Percentiles rank a stretch among this genome's conserved stretches.
Conservation (phyloP, 2,888 invertebrate species). For the Imbricaverruca yamaguchii region DNA sequence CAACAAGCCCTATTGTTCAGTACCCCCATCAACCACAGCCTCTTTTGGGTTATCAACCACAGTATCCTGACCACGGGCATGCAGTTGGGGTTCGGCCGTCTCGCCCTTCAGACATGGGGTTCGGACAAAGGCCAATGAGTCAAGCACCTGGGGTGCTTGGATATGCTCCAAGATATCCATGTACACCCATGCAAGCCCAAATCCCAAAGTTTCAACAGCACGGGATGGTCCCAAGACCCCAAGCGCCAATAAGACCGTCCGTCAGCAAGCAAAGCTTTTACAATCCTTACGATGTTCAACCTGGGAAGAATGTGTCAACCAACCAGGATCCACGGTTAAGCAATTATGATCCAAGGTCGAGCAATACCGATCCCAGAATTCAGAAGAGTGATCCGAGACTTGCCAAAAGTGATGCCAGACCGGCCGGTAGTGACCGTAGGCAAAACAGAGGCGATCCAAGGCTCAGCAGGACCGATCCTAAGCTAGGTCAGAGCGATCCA, state of each 20-base stretch:
- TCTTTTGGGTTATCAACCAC: background rate
- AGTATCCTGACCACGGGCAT: background rate
- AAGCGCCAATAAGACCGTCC: background rate
- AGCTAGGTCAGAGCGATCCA: too few species aligned
- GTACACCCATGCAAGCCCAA: background rate
- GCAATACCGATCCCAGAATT: too few species aligned
- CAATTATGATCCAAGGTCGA: too few species aligned
- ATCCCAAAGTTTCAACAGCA: background rate
- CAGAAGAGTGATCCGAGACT: too few species aligned
- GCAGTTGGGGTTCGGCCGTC: background rate
- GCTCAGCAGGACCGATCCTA: too few species aligned
- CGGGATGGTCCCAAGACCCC: background rate
- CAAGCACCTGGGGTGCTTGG: background rate
- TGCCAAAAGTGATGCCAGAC: too few species aligned
- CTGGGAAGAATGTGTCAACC: background rate
- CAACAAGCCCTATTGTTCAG: too few species aligned
- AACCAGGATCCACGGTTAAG: background rate
- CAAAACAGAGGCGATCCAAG: too few species aligned
- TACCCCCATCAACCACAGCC: background rate
- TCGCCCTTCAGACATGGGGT: background rate
- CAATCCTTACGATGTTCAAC: background rate
- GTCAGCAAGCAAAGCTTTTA: background rate
- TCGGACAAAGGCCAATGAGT: background rate
- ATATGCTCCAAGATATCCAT: background rate
- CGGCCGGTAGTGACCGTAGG: too few species aligned